Evolutionary conservation across 2,888 invertebrate genomes (phyloP), one percentile per base, ranked within the genome.

Genomic region (Aporophyla nigra): DNA sequence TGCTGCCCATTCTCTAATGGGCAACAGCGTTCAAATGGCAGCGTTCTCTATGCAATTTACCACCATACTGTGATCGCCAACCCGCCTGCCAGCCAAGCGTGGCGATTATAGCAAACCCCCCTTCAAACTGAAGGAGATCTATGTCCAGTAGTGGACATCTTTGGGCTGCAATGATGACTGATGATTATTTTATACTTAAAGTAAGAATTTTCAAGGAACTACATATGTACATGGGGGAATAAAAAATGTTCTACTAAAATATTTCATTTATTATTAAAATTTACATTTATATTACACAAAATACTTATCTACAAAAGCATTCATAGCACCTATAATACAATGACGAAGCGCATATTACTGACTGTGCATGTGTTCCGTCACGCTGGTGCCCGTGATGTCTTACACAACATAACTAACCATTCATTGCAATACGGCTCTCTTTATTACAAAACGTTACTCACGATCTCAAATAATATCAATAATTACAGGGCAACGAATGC

Each of bases 291-390:
- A 76, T 33, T 88, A 84, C 77, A 85, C 71, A 81, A 82, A 82
- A 80, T 75, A 74, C 43, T 67, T 63, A 82, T 77, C 79, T 88
- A 86, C 82, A 89, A 77, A 80, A 88, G 88, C 82, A 83, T 85
- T 80, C 62, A 61, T 88, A 87, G 88, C 88, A 88, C 83, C 88
- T 87, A 86, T 78, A 67, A 69, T 84, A 82, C 72, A 80, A 74
- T 86, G 77, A 88, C 69, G 74, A 88, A 79, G 87, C 87, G 80
- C 75, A 62, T 80, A 27, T 70, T 62, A 67, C 63, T 84, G 87
- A 84, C 81, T 84, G 88, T 73, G 78, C 76, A 78, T 49, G 71
- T 72, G 74, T 73, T 86, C 54, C 46, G 66, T 73, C 79, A 79
- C 76, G 85, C 77, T 33, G 67, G 53, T 74, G 84, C 54, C 62